A percentile compares a stretch with the other conserved stretches of the same genome.
Conservation (phyloP, 2,888 invertebrate species). For the Trichogramma evanescens region DNA sequence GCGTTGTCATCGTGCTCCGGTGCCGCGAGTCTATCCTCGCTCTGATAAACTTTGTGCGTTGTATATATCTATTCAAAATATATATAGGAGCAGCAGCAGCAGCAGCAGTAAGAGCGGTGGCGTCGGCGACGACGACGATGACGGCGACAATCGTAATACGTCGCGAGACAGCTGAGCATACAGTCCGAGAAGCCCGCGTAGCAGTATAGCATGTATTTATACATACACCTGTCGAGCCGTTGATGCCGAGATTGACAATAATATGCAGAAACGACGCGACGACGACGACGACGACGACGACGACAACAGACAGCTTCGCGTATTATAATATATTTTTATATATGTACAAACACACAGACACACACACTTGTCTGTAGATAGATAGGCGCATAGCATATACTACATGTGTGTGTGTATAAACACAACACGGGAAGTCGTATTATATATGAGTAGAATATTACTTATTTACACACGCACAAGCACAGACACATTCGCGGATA, state of each 20-base stretch:
- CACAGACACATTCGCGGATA: background rate
- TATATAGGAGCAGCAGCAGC: no score
- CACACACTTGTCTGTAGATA: no score
- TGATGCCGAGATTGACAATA: slow-evolving; percentile 3
- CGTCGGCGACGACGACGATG: background rate
- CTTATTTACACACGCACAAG: background rate
- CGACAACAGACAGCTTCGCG: background rate
- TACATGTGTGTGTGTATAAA: no score
- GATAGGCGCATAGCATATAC: no score
- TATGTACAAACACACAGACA: background rate
- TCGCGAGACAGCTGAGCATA: background rate
- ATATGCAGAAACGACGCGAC: background rate
- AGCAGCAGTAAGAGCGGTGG: background rate
- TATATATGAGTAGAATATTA: background rate
- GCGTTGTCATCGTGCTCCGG: no score
- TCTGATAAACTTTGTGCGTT: slow-evolving; percentile 19
- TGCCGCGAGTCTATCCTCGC: slow-evolving; percentile 4
- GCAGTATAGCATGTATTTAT: background rate
- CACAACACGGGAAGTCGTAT: background rate
- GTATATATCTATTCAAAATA: slow-evolving; percentile 8
- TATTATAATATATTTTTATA: slow-evolving; percentile 15
- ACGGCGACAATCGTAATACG: slow-evolving; percentile 8
- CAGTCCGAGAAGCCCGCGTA: background rate
- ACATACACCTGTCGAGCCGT: background rate
- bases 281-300: background rate